phyloP scores from a whole-genome alignment of 2,797 vertebrate genomes.

The Parauchenoglanis punctatus region DNA sequence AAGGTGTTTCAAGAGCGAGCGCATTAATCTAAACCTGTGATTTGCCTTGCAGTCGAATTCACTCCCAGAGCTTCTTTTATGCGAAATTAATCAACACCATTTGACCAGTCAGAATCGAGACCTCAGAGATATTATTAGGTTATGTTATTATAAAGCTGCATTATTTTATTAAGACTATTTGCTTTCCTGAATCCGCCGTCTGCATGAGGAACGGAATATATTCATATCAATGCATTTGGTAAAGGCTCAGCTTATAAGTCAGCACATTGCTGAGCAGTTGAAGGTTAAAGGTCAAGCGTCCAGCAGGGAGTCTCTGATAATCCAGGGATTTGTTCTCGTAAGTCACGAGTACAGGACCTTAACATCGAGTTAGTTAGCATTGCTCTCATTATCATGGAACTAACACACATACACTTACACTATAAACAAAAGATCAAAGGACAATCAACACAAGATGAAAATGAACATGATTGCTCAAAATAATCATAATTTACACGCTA shows the following conservation, averaged over 20 bases:
- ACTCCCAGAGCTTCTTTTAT: not conserved
- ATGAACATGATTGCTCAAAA: not conserved
- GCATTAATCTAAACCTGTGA: not conserved
- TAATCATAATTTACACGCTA: conserved; percentile 17
- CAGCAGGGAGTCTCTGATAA: not conserved
- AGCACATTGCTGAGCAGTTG: not conserved
- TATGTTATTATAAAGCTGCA: not conserved
- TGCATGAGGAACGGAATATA: not conserved
- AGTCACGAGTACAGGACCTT: not conserved
- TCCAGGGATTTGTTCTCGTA: not conserved
- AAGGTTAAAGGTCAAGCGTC: not conserved
- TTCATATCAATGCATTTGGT: not conserved
- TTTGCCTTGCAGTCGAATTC: not conserved
- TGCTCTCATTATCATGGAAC: not conserved
- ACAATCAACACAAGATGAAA: conserved; percentile 21
- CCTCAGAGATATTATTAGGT: not conserved
- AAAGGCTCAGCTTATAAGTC: not conserved
- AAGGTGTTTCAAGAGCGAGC: not conserved
- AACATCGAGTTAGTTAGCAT: not conserved
- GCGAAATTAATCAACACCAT: not conserved
- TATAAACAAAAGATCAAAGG: not conserved
- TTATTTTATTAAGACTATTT: not conserved
- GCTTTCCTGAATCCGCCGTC: too few relatives aligned
- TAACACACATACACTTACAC: not conserved
- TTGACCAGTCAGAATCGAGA: not conserved